Evolutionary conservation across 2,113 vertebrate species (phyloP), one percentile per base, ranked within the genome.

Genomic region (Bagarius yarrelli): DNA sequence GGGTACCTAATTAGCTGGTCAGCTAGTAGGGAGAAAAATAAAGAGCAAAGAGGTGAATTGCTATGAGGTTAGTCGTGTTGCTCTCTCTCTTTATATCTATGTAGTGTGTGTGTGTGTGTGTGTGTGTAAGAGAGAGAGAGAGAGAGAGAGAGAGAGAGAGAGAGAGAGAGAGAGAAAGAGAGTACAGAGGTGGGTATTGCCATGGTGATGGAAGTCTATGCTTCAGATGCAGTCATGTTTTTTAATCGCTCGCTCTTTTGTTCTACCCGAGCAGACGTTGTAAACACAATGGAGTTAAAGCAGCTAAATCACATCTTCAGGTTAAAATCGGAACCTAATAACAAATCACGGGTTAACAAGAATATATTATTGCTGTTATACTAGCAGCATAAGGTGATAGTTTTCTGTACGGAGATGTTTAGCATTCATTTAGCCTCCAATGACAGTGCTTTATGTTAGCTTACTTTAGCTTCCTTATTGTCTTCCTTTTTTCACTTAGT

Each of bases 151-250:
- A 60, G 12, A 69, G n/a, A 15, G 23, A 40, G 14, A 14, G n/a
- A n/a, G n/a, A n/a, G n/a, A n/a, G n/a, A n/a, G n/a, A n/a, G n/a
- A n/a, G n/a, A n/a, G n/a, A n/a, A n/a, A n/a, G n/a, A n/a, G n/a
- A n/a, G 50, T 18, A 50, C 18, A 61, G 59, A 50, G 27, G 16
- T 44, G 44, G 59, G 1, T n/a, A 64, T 78, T 47, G 60, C 76
- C 76, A 78, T 64, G 76, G 60, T 34, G 60, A 78, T 53, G 60
- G 63, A 30, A 53, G 27, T 23, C 59, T 52, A 23, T 64, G 60
- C 59, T 52, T 63, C 59, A 63, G 36, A 40, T 78, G 64, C 60
- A 21, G 44, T 13, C 50, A 77, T n/a, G 32, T 3, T 75, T 75
- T 40, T 63, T 23, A 27, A 36, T 15, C n/a, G 0, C 8, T 74